These are phyloP conservation scores for Platalea minor DNA, from an alignment of 2,797 vertebrate species.

Conservation along the genomic window DNA sequence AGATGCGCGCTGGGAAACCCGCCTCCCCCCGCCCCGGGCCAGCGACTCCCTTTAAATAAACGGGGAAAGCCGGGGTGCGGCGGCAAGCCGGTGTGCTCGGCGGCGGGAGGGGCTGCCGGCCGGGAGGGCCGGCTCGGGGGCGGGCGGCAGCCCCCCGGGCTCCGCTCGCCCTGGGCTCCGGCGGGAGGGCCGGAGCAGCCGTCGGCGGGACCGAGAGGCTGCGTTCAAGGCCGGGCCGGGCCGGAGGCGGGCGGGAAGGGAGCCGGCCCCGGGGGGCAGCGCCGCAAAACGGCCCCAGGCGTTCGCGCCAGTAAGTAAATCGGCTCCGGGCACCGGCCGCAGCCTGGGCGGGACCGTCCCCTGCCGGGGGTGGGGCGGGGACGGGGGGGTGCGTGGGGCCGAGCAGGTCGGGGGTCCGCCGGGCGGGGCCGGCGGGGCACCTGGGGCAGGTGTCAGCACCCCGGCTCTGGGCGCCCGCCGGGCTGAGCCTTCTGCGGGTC, in stretches of 20 bases:
- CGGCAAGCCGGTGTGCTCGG: background rate
- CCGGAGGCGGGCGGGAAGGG: background rate
- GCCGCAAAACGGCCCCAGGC: background rate
- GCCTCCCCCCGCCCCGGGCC: background rate
- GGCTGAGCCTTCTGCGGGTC: background rate
- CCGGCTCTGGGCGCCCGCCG: no score
- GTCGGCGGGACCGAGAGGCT: background rate
- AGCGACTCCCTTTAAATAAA: background rate
- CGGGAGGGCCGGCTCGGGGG: background rate
- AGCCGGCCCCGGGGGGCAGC: background rate
- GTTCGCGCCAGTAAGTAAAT: background rate
- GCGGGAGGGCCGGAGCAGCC: background rate
- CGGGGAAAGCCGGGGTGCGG: background rate
- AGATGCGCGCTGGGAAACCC: background rate
- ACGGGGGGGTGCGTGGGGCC: background rate
- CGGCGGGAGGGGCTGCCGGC: background rate
- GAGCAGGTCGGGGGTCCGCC: background rate
- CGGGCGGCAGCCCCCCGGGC: background rate
- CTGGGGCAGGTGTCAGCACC: background rate
- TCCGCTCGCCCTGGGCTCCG: background rate
- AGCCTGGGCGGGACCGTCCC: background rate
- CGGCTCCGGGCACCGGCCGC: background rate
- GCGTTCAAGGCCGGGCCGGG: background rate
- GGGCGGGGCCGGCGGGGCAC: background rate
- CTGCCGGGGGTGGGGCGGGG: background rate